Percentiles rank a stretch among this genome's conserved stretches.
phyloP scores from a whole-genome alignment of 2,888 invertebrate species.

The Corbicula japonica region DNA sequence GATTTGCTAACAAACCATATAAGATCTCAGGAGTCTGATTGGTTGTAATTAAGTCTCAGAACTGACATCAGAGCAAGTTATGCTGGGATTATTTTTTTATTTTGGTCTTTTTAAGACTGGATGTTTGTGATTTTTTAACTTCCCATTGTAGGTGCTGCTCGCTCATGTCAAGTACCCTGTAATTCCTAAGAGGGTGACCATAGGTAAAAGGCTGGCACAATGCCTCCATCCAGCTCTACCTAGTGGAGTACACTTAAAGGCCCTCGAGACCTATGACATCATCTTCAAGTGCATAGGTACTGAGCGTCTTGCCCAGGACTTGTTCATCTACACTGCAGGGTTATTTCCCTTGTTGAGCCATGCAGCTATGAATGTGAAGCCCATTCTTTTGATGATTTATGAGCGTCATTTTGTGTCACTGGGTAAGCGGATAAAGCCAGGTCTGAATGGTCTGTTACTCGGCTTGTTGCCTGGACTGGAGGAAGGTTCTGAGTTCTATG shows the following conservation, averaged over 20 bases:
- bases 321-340: constrained; percentile 93
- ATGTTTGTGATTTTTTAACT: too few species aligned
- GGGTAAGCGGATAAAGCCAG: constrained; percentile 92
- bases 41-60: too few species aligned
- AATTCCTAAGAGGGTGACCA: constrained; percentile 94
- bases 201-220: constrained; percentile 96
- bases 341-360: constrained; percentile 95
- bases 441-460: constrained; percentile 94
- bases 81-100: too few species aligned
- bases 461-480: constrained; percentile 95
- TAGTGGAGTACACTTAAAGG: constrained; percentile 96
- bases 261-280: constrained; percentile 95
- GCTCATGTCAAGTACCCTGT: constrained; percentile 94
- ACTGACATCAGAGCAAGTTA: too few species aligned
- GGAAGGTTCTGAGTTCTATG: constrained; percentile 94
- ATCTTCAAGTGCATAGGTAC: constrained; percentile 96
- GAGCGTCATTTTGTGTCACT: constrained; percentile 95
- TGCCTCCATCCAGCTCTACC: constrained; percentile 97
- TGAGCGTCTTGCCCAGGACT: constrained; percentile 91
- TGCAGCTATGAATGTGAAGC: constrained; percentile 96
- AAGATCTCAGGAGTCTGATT: too few species aligned
- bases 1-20: too few species aligned
- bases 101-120: too few species aligned
- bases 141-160: constrained; percentile 93
- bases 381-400: constrained; percentile 93